Conservation (phyloP, 2,888 invertebrate species). For the Gymnoscelis rufifasciata region DNA sequence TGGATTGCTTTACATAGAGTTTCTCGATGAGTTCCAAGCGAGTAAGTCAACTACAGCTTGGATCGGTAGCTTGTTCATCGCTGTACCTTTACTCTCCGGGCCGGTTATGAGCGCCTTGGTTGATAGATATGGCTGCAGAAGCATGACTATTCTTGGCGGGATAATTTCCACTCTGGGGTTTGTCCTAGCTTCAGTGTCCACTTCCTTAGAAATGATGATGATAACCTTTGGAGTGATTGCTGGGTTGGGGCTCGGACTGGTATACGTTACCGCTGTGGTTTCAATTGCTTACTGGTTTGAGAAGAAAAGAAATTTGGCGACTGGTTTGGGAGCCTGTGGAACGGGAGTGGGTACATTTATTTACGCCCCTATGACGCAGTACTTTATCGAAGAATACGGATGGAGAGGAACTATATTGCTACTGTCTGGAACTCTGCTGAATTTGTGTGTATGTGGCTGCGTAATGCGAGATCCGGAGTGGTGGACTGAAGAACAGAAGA, state of each 20-base stretch:
- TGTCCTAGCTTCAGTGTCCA: conserved; percentile 84
- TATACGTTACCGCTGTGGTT: conserved; percentile 94
- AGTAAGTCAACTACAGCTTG: conserved; percentile 92
- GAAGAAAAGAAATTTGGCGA: conserved; percentile 90
- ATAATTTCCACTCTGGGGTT: conserved; percentile 87
- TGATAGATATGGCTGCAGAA: conserved; percentile 90
- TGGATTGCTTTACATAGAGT: conserved; percentile 91
- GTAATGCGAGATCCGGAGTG: conserved; percentile 94
- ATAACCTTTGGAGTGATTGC: conserved; percentile 91
- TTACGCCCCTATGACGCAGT: conserved; percentile 91
- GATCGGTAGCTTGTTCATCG: conserved; percentile 93
- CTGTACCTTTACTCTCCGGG: conserved; percentile 91
- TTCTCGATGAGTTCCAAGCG: conserved; percentile 88
- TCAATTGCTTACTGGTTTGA: conserved; percentile 96
- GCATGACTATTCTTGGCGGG: conserved; percentile 87
- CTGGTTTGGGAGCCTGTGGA: conserved; percentile 92
- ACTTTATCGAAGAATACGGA: conserved; percentile 86
- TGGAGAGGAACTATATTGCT: conserved; percentile 91
- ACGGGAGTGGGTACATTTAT: conserved; percentile 94
- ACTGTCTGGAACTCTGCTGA: conserved; percentile 89
- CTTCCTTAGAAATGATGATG: conserved; percentile 87
- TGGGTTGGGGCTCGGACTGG: conserved; percentile 89
- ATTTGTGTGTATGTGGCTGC: conserved; percentile 91
- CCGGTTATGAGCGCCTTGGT: conserved; percentile 91
- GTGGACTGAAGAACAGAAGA: conserved; percentile 83